Base-by-base conservation (phyloP, 1,140 invertebrate genomes). In the Heterodera carotae region DNA sequence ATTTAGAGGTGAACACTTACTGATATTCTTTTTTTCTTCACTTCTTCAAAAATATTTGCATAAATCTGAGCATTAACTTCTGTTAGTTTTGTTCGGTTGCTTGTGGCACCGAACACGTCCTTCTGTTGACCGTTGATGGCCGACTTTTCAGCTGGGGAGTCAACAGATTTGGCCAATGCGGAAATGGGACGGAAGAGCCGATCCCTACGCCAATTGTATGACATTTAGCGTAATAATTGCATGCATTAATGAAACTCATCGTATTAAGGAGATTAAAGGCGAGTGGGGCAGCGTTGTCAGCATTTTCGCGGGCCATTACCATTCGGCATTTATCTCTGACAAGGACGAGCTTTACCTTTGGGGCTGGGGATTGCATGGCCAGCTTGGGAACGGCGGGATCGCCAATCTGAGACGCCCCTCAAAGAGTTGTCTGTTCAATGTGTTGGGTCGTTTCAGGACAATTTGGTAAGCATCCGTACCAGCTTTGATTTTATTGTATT, bases 121-220 rank as follows among this genome's bases (percentile, higher is more conserved):
- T 95, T 82, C 94, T 92, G 0, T 87, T 96, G 2, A 94, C 93
- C 79, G 92, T 93, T 84, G 95, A 94, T 92, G 94, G 95, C 2
- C 92, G 94, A 84, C 88, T 96, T 0, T 94, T 93, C 84, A 92
- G 92, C 73, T 97, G 94, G 94, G 95, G 95, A 22, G 92, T 91
- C 43, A 93, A 96, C 87, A 89, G 90, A 22, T 90, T 91, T 83
- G 94, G 94, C 0, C 95, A 97, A 88, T 89, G 96, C 81, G 94
- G 94, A n/a, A 75, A 80, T 64, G 85, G 86, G 67, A 81, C 84
- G 48, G 73, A 71, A 8, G 59, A 81, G 43, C 59, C 39, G 33
- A 59, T 85, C 53, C 66, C 22, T 8, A 62, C 62, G 64, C 69
- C 75, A 18, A 78, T 68, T 34, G 83, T 84, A 76, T 31, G 62